Evolutionary conservation across 2,797 vertebrate genomes (phyloP).

Genomic region (Microctenopoma steveboyesi): DNA sequence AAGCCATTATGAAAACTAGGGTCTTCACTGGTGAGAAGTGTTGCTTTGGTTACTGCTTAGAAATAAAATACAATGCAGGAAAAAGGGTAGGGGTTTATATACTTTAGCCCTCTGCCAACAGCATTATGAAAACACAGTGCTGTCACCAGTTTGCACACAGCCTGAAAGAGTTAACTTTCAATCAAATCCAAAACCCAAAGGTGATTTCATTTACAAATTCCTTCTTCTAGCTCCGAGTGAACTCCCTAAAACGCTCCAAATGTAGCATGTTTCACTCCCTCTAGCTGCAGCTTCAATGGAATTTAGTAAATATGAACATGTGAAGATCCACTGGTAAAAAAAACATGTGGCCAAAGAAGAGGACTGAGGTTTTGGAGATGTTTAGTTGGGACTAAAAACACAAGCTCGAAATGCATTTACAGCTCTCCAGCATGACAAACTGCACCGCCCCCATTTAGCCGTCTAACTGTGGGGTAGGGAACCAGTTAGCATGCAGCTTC

Average conservation of each 20-base stretch:
- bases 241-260: background rate
- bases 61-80: background rate
- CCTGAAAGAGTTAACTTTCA: too few species aligned
- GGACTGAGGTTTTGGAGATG: slow-evolving; percentile 13
- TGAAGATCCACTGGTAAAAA: background rate
- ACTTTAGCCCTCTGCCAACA: background rate
- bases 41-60: slow-evolving; percentile 8
- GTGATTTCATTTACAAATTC: background rate
- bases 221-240: background rate
- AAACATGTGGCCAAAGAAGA: background rate
- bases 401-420: slow-evolving; percentile 18
- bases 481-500: slow-evolving; percentile 33
- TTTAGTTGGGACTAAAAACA: slow-evolving; percentile 29
- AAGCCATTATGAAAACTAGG: background rate
- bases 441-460: slow-evolving; percentile 12
- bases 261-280: background rate
- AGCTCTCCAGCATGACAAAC: slow-evolving; percentile 20
- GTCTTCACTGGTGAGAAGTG: background rate
- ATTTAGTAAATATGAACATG: background rate
- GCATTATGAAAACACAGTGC: background rate
- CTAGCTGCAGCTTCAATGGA: background rate
- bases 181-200: too few species aligned
- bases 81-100: background rate
- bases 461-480: slow-evolving; percentile 34
- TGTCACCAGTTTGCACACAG: slow-evolving; percentile 3